phyloP scores from a whole-genome alignment of 2,113 vertebrate species.

The Ochotona princeps region DNA sequence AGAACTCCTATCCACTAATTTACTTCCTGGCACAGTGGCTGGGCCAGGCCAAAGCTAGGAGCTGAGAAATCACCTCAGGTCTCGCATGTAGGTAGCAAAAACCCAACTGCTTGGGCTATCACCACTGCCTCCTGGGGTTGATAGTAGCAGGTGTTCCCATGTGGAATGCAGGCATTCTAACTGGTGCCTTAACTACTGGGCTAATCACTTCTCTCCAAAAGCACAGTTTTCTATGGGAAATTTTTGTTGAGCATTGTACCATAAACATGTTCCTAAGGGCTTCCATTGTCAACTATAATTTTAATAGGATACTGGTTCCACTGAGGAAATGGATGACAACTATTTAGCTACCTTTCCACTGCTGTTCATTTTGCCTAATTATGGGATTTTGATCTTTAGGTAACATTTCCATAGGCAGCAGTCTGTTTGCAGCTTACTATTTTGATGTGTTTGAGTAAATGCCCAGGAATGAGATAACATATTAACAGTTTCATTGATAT shows the following conservation, averaged over 20 bases:
- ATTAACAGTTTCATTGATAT: slow-evolving; percentile 20
- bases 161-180: no score
- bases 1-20: no score
- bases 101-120: no score
- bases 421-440: not conserved
- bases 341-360: not conserved
- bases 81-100: no score
- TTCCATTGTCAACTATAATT: slow-evolving; percentile 26
- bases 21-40: no score
- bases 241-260: not conserved
- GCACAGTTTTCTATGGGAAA: slow-evolving; percentile 11
- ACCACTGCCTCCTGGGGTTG: no score
- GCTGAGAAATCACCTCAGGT: no score
- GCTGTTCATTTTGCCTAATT: not conserved
- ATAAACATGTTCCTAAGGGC: not conserved
- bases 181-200: no score
- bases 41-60: no score
- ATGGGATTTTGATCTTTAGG: not conserved
- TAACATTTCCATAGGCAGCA: not conserved
- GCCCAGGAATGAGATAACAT: slow-evolving; percentile 8
- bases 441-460: slow-evolving; percentile 38
- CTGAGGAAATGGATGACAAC: not conserved
- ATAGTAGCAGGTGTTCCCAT: no score
- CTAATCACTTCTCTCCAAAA: no score
- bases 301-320: not conserved